Evolutionary conservation across 1,140 invertebrate genomes (phyloP).

Genomic region (Olivierus martensii): DNA sequence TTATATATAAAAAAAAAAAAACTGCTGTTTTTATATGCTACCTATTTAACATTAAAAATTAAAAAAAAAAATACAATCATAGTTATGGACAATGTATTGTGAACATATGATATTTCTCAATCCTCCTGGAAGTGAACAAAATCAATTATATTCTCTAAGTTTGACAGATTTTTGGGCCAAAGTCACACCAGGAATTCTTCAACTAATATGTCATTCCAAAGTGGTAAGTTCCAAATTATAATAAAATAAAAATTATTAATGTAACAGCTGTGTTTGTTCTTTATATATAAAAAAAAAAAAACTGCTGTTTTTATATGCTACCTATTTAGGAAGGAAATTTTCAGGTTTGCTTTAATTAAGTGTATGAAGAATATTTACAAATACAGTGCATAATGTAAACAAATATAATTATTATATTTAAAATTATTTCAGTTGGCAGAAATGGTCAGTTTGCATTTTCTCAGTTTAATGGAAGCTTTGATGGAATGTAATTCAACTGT

Average conservation of each 20-base stretch:
- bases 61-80: too few species aligned
- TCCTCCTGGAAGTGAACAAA: constrained; percentile 38
- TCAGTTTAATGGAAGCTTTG: constrained; percentile 87
- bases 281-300: too few species aligned
- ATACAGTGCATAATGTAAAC: too few species aligned
- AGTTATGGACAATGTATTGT: constrained; percentile 96
- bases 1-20: too few species aligned
- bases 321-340: constrained; percentile 13
- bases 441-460: constrained; percentile 93
- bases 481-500: constrained; percentile 90
- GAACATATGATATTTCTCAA: constrained; percentile 59
- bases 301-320: background rate
- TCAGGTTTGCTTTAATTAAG: constrained; percentile 9
- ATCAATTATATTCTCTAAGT: constrained; percentile 39
- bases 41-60: too few species aligned
- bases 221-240: constrained; percentile 43
- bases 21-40: background rate
- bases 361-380: too few species aligned
- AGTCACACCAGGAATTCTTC: constrained; percentile 86
- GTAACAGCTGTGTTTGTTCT: too few species aligned
- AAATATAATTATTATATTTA: too few species aligned
- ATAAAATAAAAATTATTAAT: too few species aligned
- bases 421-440: constrained; percentile 59
- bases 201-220: constrained; percentile 86
- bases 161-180: constrained; percentile 94